These are phyloP conservation scores for Marmota monax DNA, from an alignment of 2,113 vertebrate species.

Conservation along the genomic window DNA sequence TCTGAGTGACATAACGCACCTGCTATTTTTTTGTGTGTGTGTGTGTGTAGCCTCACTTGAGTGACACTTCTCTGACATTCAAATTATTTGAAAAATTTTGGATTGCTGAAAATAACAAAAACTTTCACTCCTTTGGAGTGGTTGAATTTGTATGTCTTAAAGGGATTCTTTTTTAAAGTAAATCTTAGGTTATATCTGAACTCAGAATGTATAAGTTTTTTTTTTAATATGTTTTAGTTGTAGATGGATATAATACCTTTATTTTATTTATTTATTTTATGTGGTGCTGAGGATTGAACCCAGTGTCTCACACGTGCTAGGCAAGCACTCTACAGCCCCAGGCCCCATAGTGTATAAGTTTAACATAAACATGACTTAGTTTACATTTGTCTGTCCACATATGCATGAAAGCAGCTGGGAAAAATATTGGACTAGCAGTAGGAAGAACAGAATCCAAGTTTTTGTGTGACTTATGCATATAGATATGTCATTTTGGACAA, in stretches of 20 bases:
- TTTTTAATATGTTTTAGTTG: too few species aligned
- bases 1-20: conserved; percentile 59
- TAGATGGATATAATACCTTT: too few species aligned
- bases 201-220: neutral
- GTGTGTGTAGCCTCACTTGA: neutral
- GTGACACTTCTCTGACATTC: neutral
- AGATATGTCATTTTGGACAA: neutral
- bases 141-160: neutral
- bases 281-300: too few species aligned
- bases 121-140: neutral
- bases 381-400: neutral
- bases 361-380: neutral
- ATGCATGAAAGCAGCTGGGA: neutral
- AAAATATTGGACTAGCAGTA: neutral
- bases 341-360: neutral
- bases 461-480: neutral
- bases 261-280: too few species aligned
- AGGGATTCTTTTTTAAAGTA: neutral
- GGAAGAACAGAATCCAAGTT: neutral
- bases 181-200: neutral
- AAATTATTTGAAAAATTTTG: neutral
- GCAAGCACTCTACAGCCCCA: too few species aligned
- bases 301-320: too few species aligned
- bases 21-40: conserved; percentile 8
- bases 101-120: neutral